phyloP scores from a whole-genome alignment of 2,888 invertebrate genomes.

The Cheilosia urbana region DNA sequence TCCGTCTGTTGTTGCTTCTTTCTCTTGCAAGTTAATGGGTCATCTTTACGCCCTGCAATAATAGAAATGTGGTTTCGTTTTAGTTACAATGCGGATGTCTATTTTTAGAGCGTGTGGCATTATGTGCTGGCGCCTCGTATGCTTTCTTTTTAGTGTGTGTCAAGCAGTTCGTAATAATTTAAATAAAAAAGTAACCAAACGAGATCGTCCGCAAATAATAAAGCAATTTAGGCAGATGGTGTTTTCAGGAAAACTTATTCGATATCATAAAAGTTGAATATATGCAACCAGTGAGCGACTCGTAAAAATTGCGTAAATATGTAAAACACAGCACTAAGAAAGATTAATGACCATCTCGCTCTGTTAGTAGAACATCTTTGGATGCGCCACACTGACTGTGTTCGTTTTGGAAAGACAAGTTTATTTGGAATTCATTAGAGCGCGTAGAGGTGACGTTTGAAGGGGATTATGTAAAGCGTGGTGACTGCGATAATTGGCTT shows the following conservation, averaged over 20 bases:
- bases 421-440: slow-evolving; percentile 32
- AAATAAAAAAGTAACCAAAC: slow-evolving; percentile 31
- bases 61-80: slow-evolving; percentile 45
- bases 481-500: slow-evolving; percentile 11
- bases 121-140: slow-evolving; percentile 24
- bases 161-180: slow-evolving; percentile 38
- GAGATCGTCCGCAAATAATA: slow-evolving; percentile 31
- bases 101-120: slow-evolving; percentile 48
- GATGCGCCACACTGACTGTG: slow-evolving; percentile 19
- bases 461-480: slow-evolving; percentile 40
- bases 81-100: slow-evolving; percentile 49
- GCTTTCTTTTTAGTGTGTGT: slow-evolving; percentile 43
- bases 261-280: slow-evolving; percentile 16
- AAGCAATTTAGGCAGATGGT: slow-evolving; percentile 32
- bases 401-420: slow-evolving; percentile 48
- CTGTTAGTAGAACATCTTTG: slow-evolving; percentile 28
- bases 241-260: slow-evolving; percentile 19
- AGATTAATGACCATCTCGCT: slow-evolving; percentile 42
- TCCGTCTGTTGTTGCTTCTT: slow-evolving; percentile 8
- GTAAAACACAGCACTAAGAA: slow-evolving; percentile 37
- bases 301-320: slow-evolving; percentile 49
- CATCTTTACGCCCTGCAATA: slow-evolving; percentile 68
- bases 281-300: background rate
- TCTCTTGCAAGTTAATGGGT: slow-evolving; percentile 45
- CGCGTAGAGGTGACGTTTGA: slow-evolving; percentile 10